Conservation (phyloP, 2,797 vertebrate genomes). For the Malacoctenus gilli region DNA sequence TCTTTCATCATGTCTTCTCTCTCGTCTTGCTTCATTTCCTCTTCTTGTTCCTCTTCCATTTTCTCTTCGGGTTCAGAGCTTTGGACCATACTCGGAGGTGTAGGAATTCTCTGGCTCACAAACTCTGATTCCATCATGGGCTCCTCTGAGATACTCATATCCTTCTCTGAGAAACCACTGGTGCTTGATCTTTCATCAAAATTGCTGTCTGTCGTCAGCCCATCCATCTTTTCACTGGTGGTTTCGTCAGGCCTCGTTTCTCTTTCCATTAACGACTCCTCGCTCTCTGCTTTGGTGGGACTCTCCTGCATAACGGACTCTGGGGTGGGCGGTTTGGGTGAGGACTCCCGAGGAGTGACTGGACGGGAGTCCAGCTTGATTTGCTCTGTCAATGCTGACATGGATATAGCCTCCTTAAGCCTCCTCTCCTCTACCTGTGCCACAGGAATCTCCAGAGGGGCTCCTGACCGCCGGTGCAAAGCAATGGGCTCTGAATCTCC, state of each 20-base stretch:
- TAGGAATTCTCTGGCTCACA: conserved; percentile 58
- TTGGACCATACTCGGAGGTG: conserved; percentile 57
- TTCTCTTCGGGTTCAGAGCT: conserved; percentile 64
- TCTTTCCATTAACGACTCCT: conserved; percentile 69
- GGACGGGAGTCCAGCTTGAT: conserved; percentile 77
- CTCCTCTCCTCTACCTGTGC: conserved; percentile 85
- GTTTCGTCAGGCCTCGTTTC: conserved; percentile 68
- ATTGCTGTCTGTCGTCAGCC: conserved; percentile 67
- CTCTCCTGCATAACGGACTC: conserved; percentile 66
- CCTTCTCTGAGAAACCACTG: conserved; percentile 77
- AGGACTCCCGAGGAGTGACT: conserved; percentile 70
- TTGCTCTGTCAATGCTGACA: conserved; percentile 91
- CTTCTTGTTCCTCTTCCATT: conserved; percentile 67
- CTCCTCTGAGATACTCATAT: conserved; percentile 79
- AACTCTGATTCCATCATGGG: conserved; percentile 71
- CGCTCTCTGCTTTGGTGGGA: conserved; percentile 66
- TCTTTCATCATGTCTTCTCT: conserved; percentile 63
- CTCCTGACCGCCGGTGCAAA: conserved; percentile 90
- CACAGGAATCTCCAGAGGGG: conserved; percentile 93
- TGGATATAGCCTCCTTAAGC: conserved; percentile 92
- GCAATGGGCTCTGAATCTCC: conserved; percentile 91
- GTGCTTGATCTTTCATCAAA: conserved; percentile 76
- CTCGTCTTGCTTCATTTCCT: conserved; percentile 53
- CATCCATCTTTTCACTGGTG: conserved; percentile 69
- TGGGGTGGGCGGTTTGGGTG: conserved; percentile 69